Evolutionary conservation across 2,113 vertebrate genomes (phyloP), one percentile per base, ranked within the genome.

Genomic region (Electrona antarctica): DNA sequence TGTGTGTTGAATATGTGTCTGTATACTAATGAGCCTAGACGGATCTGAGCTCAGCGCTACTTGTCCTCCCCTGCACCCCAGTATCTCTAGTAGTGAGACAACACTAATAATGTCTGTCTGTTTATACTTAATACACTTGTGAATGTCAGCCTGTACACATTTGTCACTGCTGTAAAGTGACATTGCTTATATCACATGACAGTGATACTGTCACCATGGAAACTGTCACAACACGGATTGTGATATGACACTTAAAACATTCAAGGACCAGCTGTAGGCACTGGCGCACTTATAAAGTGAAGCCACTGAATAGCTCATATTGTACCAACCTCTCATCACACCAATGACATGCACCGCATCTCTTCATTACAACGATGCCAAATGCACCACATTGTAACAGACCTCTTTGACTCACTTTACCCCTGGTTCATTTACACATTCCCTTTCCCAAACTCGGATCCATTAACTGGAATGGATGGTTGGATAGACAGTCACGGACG

Each of bases 51-150:
- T 76, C 59, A 55, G 69, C 29, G n/a, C 29, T 28, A 59, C 3
- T 8, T 52, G 64, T 67, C 55, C 21, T 54, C 28, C 3, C 62
- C 66, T 47, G 21, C 75, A 55, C 46, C 56, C n/a, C 12, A 57
- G 9, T 58, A 64, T 60, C 50, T 65, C 66, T 45, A 3, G n/a
- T 41, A 41, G 33, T 21, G 21, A 83, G 78, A 83, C 79, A 76
- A 85, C 77, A 82, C 59, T 62, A 1, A 0, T 62, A 1, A 0
- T 46, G 66, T 48, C n/a, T 54, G 66, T 70, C 55, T 1, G 9
- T 28, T 64, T 67, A 50, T 14, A 59, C 41, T 58, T 62, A 48
- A 74, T 45, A 66, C 47, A 63, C 64, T 10, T 60, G 12, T 47
- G 67, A 13, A 7, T 45, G 64, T 61, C 21, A 69, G 61, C 74